A percentile compares a stretch with the other conserved stretches of the same genome.
phyloP scores from a whole-genome alignment of 1,140 invertebrate genomes.

The Drosophila micromelanica region DNA sequence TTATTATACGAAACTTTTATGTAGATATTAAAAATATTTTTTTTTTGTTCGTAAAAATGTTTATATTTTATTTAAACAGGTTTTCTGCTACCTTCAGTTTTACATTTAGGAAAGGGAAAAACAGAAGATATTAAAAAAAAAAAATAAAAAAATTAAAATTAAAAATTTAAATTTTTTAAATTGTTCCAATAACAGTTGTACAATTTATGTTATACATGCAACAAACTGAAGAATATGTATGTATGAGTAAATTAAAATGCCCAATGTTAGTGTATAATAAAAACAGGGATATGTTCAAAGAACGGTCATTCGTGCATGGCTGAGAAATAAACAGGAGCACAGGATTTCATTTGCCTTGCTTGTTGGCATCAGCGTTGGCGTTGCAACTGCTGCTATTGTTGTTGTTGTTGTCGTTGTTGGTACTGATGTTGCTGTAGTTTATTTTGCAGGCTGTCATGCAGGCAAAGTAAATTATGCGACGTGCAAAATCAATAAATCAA shows the following conservation, averaged over 20 bases:
- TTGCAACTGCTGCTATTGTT: constrained; percentile 18
- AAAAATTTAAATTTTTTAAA: too few species aligned
- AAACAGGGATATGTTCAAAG: constrained; percentile 41
- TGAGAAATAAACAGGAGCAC: constrained; percentile 72
- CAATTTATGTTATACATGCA: too few species aligned
- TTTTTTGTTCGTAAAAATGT: too few species aligned
- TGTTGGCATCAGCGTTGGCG: constrained; percentile 41
- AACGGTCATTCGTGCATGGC: constrained; percentile 43
- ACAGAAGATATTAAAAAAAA: too few species aligned
- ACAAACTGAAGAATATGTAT: too few species aligned
- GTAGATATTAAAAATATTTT: too few species aligned
- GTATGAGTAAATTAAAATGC: not conserved
- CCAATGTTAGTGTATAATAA: constrained; percentile 25
- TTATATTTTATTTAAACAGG: too few species aligned
- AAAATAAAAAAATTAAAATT: too few species aligned
- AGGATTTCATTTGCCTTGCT: constrained; percentile 73
- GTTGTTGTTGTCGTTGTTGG: constrained; percentile 14
- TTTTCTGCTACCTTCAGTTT: too few species aligned
- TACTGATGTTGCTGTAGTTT: constrained; percentile 13
- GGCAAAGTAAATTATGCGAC: constrained; percentile 81
- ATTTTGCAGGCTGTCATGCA: constrained; percentile 53
- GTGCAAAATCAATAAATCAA: constrained; percentile 83
- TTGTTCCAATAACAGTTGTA: too few species aligned
- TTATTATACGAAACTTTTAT: too few species aligned
- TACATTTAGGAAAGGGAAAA: too few species aligned